Evolutionary conservation across 2,888 invertebrate genomes (phyloP), one percentile per base, ranked within the genome.

Genomic region (Scrobipalpa atriplicella): DNA sequence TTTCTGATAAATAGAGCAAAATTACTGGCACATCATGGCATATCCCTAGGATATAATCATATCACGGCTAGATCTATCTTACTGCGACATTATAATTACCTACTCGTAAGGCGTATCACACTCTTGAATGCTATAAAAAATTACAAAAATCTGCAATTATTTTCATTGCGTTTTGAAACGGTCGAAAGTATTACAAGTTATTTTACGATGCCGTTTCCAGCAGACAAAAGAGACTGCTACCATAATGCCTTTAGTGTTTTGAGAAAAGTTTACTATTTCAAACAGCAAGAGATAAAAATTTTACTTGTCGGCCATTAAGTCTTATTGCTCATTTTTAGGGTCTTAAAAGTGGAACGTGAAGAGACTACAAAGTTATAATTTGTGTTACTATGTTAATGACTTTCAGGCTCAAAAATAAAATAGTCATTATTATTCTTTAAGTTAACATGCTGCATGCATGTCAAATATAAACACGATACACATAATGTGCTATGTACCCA

Each of bases 181-280:
- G 38, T 38, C 9, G 9, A 21, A 62, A 62, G 29, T 62, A 73
- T 70, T 68, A 67, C 71, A 36, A 63, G 38, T 75, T 68, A 71
- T 70, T 75, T 74, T 72, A 75, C 64, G 70, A 70, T 58, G 19
- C 47, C 67, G 65, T 73, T 71, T 69, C 68, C 63, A 64, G 62
- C 63, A 64, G 62, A 66, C 66, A 66, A 66, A 52, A 41, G 58
- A 63, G 13, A 18, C 18, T 16, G 13, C 9, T 58, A 64, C 58
- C 62, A 38, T 65, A 67, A 67, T 64, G 19, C 63, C 39, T 67
- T 67, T 64, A 67, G 19, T 39, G 64, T 29, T 62, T 18, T 18
- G 61, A 43, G 58, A 58, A 56, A 65, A 56, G 54, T 65, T 62
- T 65, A 67, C 61, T 39, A 52, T 64, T 54, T 67, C 60, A 36